Percentiles rank a stretch among this genome's conserved stretches.
phyloP scores from a whole-genome alignment of 2,888 invertebrate genomes.

The Drosophila anomalata region DNA sequence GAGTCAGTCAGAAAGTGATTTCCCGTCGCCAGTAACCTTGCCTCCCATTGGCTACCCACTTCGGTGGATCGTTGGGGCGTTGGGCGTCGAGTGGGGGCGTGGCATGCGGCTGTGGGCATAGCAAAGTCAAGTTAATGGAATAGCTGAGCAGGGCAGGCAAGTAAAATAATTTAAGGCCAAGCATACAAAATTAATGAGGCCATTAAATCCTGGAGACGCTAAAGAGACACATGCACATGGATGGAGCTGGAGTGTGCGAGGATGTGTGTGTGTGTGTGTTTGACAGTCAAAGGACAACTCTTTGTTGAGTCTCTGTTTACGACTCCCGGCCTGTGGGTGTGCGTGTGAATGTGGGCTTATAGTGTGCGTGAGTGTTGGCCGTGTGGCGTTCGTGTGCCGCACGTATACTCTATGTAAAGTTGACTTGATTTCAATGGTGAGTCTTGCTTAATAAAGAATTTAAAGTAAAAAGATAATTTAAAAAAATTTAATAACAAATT shows the following conservation, averaged over 20 bases:
- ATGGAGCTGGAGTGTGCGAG: slow-evolving; percentile 16
- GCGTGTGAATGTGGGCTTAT: slow-evolving; percentile 8
- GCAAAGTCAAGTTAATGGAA: slow-evolving; percentile 71
- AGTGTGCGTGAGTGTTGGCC: slow-evolving; percentile 34
- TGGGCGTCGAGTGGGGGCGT: slow-evolving; percentile 15
- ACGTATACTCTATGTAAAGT: slow-evolving; percentile 26
- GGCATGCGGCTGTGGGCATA: slow-evolving; percentile 19
- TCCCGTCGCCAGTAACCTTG: not conserved
- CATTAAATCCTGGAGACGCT: slow-evolving; percentile 78
- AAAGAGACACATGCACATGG: slow-evolving; percentile 52
- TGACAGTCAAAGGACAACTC: slow-evolving; percentile 60
- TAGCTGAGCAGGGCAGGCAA: slow-evolving; percentile 65
- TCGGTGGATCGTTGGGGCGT: slow-evolving; percentile 25
- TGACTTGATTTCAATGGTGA: too few relatives aligned
- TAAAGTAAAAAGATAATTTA: too few relatives aligned
- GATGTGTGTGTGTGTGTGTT: slow-evolving; percentile 32
- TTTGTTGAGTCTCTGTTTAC: slow-evolving; percentile 66
- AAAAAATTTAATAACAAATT: not conserved
- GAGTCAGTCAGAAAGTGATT: slow-evolving; percentile 21
- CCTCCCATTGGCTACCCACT: not conserved
- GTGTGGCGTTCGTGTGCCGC: slow-evolving; percentile 49
- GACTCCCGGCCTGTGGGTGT: slow-evolving; percentile 51
- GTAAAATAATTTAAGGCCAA: slow-evolving; percentile 76
- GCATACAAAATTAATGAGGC: slow-evolving; percentile 81
- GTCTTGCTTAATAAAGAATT: too few relatives aligned